Evolutionary conservation across 2,888 invertebrate genomes (phyloP), one percentile per base, ranked within the genome.

Genomic region (Anoplius nigerrimus): DNA sequence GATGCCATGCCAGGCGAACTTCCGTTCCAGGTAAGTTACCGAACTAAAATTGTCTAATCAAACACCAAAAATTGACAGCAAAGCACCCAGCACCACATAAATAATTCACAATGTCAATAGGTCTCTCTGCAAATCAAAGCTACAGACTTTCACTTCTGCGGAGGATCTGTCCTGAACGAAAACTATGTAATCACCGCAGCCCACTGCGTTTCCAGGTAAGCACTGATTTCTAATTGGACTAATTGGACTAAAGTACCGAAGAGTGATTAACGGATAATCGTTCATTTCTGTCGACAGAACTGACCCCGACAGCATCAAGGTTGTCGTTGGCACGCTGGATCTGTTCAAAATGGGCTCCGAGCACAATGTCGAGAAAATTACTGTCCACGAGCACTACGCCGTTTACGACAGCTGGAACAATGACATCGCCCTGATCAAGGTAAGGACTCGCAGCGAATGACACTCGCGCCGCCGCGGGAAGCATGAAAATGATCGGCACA

Each of bases 351-450:
- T 43, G 0, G 11, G 18, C 8, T 45, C 59, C 3, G 21, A 45
- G 2, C 68, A 69, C 24, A 16, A 57, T 0, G 63, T 78, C 11
- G 0, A 1, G 8, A 16, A 58, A 4, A 73, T 80, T 6, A 67
- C 58, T 6, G 0, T 20, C 0, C 80, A 79, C 27, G 54, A 72
- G 27, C n/a, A 63, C 2, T 86, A 84, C 58, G n/a, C 66, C 20
- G 0, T 67, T 0, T 0, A 0, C 0, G 68, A 82, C 55, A 79
- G 78, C 1, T 79, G 71, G 73, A 57, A 11, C 0, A 79, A 79
- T 59, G 87, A 86, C 45, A 83, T 87, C 16, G 84, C 86, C 20
- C 58, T 87, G 4, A 43, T 87, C n/a, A 80, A 78, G 74, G 84
- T 84, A 71, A 48, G 18, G 34, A 34, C 6, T 34, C 11, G 8